phyloP scores from a whole-genome alignment of 2,888 invertebrate genomes.

The Polydrusus tereticollis region DNA sequence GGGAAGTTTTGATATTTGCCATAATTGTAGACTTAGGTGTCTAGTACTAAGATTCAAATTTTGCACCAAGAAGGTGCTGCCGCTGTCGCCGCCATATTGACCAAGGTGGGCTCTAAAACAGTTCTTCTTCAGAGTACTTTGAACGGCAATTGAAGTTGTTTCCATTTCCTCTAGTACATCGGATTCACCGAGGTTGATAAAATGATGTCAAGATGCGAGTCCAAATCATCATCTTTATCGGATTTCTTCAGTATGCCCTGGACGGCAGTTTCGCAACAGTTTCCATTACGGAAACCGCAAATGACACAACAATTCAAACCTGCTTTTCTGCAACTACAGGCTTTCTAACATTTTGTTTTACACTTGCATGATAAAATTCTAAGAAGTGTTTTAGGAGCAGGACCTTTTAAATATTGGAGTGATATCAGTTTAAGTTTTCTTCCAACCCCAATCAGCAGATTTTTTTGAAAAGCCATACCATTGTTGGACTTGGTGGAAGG shows the following conservation, averaged over 20 bases:
- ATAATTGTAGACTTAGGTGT: background rate
- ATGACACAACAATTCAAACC: background rate
- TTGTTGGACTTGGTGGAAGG: too few relatives aligned
- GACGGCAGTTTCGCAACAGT: background rate
- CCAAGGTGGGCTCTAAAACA: background rate
- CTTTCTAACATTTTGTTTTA: background rate
- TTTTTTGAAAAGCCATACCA: background rate
- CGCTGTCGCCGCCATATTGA: background rate
- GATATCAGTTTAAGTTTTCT: background rate
- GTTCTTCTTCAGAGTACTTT: too few relatives aligned
- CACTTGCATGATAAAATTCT: background rate
- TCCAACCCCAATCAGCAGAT: background rate
- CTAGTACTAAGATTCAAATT: background rate
- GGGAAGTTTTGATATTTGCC: background rate
- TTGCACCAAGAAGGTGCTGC: background rate
- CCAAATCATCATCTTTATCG: background rate
- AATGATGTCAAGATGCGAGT: background rate
- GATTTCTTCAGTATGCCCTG: background rate
- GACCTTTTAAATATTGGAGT: background rate
- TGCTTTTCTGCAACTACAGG: background rate
- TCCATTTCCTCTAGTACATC: background rate
- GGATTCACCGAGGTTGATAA: background rate
- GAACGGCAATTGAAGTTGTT: background rate
- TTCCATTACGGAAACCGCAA: background rate
- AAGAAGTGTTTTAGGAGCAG: background rate